A percentile compares a stretch with the other conserved stretches of the same genome.
These are phyloP conservation scores for Tenebrosternarchus preto DNA, from an alignment of 2,113 vertebrate species.

Conservation along the genomic window DNA sequence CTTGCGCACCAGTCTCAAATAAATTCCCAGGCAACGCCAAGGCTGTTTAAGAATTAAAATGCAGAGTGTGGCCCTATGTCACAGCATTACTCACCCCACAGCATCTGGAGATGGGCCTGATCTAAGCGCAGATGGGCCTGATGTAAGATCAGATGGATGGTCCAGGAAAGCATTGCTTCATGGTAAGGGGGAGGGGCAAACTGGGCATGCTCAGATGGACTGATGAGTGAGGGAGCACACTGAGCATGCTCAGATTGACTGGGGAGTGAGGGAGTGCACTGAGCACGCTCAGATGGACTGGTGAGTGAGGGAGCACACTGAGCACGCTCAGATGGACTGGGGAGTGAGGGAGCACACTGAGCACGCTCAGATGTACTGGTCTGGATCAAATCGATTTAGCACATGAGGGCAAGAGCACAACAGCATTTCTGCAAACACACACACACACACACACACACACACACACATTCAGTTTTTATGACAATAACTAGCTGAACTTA, in stretches of 20 bases:
- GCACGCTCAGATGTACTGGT: background rate
- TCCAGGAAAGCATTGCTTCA: too few species aligned
- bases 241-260: too few species aligned
- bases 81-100: background rate
- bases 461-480: slow-evolving; percentile 11
- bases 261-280: slow-evolving; percentile 30
- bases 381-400: slow-evolving; percentile 33
- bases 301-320: slow-evolving; percentile 28
- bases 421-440: background rate
- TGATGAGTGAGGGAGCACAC: too few species aligned
- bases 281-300: background rate
- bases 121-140: background rate
- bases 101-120: background rate
- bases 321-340: background rate
- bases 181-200: too few species aligned
- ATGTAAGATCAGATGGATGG: background rate
- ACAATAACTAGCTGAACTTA: too few species aligned
- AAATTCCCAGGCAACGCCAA: background rate
- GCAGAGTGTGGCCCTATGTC: background rate
- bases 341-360: slow-evolving; percentile 32
- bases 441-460: slow-evolving; percentile 4
- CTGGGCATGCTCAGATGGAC: too few species aligned
- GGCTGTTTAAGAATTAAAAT: slow-evolving; percentile 15
- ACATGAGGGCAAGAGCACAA: slow-evolving; percentile 30
- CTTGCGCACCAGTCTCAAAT: background rate